phyloP scores from a whole-genome alignment of 37 sponge, comb jelly and placozoan species.

The Tethya wilhelma region DNA sequence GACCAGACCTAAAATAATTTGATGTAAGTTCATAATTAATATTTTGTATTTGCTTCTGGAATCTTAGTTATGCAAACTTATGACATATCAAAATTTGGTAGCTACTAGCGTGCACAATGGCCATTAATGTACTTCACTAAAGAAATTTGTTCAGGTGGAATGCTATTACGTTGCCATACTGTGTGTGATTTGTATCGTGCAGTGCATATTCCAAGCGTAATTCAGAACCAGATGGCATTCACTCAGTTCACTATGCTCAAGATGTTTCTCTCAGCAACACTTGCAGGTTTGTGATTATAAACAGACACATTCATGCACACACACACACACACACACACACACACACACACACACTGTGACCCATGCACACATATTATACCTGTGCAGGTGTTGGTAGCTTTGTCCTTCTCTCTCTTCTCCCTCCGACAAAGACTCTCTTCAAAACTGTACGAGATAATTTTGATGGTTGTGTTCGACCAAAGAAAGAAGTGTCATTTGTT shows the following conservation, averaged over 20 bases:
- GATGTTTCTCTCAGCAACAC: constrained; percentile 58
- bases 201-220: constrained; percentile 55
- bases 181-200: not conserved
- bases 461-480: constrained; percentile 6
- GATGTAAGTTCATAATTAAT: no score
- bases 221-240: constrained; percentile 65
- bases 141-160: no score
- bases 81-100: no score
- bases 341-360: not conserved
- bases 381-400: constrained; percentile 20
- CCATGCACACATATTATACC: not conserved
- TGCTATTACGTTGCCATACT: no score
- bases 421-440: constrained; percentile 16
- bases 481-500: not conserved
- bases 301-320: not conserved
- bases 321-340: not conserved
- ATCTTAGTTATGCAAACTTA: no score
- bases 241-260: constrained; percentile 74
- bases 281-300: constrained; percentile 31
- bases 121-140: no score
- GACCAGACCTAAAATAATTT: no score
- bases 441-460: constrained; percentile 12
- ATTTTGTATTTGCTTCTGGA: no score
- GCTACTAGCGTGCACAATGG: no score
- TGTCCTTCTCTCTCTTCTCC: constrained; percentile 15